Base-by-base conservation (phyloP, 1,140 invertebrate genomes). In the Pseudoatta argentina region DNA sequence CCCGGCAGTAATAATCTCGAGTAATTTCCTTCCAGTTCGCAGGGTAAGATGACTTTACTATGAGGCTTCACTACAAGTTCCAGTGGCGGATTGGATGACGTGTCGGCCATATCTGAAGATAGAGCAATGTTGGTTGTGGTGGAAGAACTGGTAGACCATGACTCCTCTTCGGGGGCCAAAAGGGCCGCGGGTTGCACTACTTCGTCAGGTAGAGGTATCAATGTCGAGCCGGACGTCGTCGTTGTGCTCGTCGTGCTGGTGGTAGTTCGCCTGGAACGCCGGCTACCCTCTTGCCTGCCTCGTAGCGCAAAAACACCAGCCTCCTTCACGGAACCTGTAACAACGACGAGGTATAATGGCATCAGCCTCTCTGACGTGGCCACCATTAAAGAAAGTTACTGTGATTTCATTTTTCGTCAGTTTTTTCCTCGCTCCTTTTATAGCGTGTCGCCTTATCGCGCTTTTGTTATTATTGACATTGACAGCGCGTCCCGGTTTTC, bases 11-110 rank as follows among this genome's bases (percentile, higher is more conserved):
- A 88, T 55, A 94, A 92, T 85, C 91, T 93, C 30, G 95, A 93
- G 83, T 94, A 93, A 92, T 95, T 95, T 78, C 92, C 94, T 82
- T 95, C 94, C 39, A 95, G 91, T 72, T 95, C 94, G 88, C 95
- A 95, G 34, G 94, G 94, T 59, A 95, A 87, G 75, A 95, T 88
- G 91, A 95, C 91, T 92, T 95, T 94, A 85, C 88, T 93, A 79
- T 93, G 94, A 73, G 94, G 94, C 85, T 95, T 94, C 75, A 94
- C 94, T 87, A 95, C 92, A 61, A 94, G 90, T 69, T 95, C 94
- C 53, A 93, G 85, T 73, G 94, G 93, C 67, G 92, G 92, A 86
- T 91, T 92, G 34, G 92, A 91, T n/a, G 92, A 87, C 34, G 89
- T 86, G 21, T 88, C 88, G 44, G 63, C 82, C 78, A 88, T 77